These are phyloP conservation scores for Macrophya alboannulata DNA, from an alignment of 2,888 invertebrate species.

Conservation along the genomic window DNA sequence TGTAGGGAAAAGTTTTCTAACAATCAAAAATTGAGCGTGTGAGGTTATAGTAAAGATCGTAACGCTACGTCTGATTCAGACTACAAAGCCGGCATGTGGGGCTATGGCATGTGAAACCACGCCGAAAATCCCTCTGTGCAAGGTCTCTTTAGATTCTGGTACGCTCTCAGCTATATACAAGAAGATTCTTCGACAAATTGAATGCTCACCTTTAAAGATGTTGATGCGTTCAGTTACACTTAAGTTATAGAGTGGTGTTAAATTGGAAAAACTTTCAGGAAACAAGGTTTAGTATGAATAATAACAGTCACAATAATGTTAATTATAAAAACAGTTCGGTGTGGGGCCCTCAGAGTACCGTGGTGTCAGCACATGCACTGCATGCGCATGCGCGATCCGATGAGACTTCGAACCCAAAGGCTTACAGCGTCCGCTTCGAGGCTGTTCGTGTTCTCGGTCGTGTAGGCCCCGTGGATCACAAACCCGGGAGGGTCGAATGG, in stretches of 20 bases:
- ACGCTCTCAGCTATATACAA: neutral
- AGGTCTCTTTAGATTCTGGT: constrained; percentile 31
- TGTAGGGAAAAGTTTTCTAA: neutral
- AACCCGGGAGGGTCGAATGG: constrained; percentile 45
- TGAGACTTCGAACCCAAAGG: constrained; percentile 37
- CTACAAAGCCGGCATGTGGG: constrained; percentile 50
- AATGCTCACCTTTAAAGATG: constrained; percentile 47
- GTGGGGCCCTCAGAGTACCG: constrained; percentile 72
- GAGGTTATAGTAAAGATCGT: constrained; percentile 30
- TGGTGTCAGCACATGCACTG: constrained; percentile 67
- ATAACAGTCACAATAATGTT: constrained; percentile 69
- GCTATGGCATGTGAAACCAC: constrained; percentile 53
- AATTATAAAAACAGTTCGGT: constrained; percentile 75
- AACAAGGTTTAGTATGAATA: constrained; percentile 64
- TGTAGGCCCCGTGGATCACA: constrained; percentile 13
- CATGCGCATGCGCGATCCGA: constrained; percentile 58
- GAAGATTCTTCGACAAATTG: neutral
- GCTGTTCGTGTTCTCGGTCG: neutral
- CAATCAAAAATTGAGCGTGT: neutral
- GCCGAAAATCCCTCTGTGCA: constrained; percentile 47
- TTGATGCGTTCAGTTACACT: constrained; percentile 50
- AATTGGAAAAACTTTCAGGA: constrained; percentile 51
- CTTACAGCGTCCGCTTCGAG: constrained; percentile 36
- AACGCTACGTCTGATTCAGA: constrained; percentile 3
- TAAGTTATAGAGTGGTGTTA: constrained; percentile 44